These are phyloP conservation scores for Psilanteris sp. DNA, from an alignment of 1,140 invertebrate genomes.

Conservation along the genomic window DNA sequence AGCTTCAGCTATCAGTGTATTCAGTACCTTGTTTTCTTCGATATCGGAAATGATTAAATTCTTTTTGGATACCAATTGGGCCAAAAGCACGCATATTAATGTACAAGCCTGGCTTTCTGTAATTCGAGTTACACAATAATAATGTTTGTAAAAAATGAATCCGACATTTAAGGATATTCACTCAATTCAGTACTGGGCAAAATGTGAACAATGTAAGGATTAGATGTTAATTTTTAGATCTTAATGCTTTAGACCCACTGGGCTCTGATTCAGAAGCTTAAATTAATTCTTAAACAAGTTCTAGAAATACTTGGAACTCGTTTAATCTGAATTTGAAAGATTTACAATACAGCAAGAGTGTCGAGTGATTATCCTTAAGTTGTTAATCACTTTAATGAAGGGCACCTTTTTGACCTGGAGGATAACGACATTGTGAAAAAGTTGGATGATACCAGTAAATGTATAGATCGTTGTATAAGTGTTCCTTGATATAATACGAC, in stretches of 20 bases:
- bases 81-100: slow-evolving; percentile 76
- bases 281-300: no score
- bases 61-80: slow-evolving; percentile 69
- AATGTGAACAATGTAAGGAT: no score
- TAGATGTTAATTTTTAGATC: neutral
- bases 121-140: slow-evolving; percentile 21
- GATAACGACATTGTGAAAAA: slow-evolving; percentile 77
- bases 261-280: no score
- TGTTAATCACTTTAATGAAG: no score
- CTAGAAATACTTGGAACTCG: no score
- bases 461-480: slow-evolving; percentile 55
- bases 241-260: no score
- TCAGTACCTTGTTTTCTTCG: slow-evolving; percentile 64
- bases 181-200: no score
- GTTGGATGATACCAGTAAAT: slow-evolving; percentile 73
- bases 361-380: no score
- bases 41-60: slow-evolving; percentile 63
- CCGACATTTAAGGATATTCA: no score
- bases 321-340: no score
- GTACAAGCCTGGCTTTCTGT: slow-evolving; percentile 76
- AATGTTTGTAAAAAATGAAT: no score
- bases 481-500: slow-evolving; percentile 69
- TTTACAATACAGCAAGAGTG: no score
- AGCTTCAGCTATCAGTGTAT: slow-evolving; percentile 70
- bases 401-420: slow-evolving; percentile 76